Evolutionary conservation across 2,113 vertebrate genomes (phyloP).

Genomic region (Albula goreensis): DNA sequence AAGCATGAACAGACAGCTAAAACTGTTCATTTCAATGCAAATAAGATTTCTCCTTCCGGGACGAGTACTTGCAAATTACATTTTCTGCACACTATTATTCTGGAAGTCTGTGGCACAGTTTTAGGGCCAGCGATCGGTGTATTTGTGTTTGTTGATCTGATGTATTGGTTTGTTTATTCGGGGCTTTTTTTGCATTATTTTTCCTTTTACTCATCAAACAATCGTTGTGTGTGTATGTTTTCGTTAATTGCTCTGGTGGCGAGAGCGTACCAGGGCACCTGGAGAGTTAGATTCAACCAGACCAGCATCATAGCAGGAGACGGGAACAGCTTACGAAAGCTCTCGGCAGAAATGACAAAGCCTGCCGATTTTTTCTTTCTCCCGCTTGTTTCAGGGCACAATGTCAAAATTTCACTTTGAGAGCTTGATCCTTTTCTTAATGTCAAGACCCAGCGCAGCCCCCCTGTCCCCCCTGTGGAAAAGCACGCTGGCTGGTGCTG

Average conservation of each 20-base stretch:
- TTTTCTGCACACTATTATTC: constrained; percentile 52
- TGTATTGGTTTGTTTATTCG: not conserved
- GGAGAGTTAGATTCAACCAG: too few relatives aligned
- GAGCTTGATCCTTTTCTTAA: not conserved
- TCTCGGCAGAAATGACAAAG: not conserved
- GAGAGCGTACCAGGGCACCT: not conserved
- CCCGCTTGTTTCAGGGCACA: not conserved
- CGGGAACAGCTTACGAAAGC: not conserved
- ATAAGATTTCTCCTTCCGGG: constrained; percentile 52
- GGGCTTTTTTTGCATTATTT: too few relatives aligned
- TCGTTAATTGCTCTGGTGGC: not conserved
- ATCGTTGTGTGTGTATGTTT: not conserved
- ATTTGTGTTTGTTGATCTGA: not conserved
- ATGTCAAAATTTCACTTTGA: not conserved
- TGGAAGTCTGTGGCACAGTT: constrained; percentile 48
- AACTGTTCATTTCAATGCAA: constrained; percentile 68
- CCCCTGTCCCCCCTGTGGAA: not conserved
- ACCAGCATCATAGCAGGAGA: not conserved
- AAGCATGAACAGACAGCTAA: constrained; percentile 12
- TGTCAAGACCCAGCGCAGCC: not conserved
- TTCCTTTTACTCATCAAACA: too few relatives aligned
- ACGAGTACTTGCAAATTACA: constrained; percentile 48
- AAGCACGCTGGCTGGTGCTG: not conserved
- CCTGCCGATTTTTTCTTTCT: not conserved
- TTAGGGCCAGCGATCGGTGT: constrained; percentile 23